Conservation (phyloP, 2,797 vertebrate genomes). For the Sorex maritimensis region DNA sequence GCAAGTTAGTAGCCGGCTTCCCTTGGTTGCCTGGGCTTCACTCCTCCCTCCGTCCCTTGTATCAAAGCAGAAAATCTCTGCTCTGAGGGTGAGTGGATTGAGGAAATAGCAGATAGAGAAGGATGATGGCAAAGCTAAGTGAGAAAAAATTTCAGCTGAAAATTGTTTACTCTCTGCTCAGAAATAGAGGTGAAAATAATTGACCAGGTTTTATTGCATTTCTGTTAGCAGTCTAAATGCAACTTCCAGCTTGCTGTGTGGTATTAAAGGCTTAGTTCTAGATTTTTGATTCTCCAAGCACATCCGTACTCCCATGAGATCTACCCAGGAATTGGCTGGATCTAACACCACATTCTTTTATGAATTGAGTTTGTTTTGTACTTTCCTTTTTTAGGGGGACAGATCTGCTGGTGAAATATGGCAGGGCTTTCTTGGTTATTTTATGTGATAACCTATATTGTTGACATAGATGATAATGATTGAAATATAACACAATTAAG, state of each 20-base stretch:
- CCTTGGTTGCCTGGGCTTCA: background rate
- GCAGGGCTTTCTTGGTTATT: conserved; percentile 33
- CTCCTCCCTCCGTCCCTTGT: rapidly evolving
- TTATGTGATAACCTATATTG: background rate
- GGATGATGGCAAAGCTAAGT: conserved; percentile 5
- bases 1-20: background rate
- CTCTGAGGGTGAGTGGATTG: background rate
- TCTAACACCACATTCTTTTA: conserved; percentile 19
- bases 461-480: background rate
- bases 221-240: background rate
- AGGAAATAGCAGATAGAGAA: conserved; percentile 4
- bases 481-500: background rate
- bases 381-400: conserved; percentile 15
- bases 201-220: background rate
- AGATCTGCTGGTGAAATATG: background rate
- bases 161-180: conserved; percentile 41
- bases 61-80: background rate
- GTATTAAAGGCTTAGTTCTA: conserved; percentile 25
- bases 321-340: conserved; percentile 28
- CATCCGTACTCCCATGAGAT: background rate
- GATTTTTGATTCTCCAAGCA: conserved; percentile 58
- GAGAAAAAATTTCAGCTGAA: conserved; percentile 11
- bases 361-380: conserved; percentile 27
- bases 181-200: conserved; percentile 29
- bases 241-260: conserved; percentile 6